A percentile compares a stretch with the other conserved stretches of the same genome.
Conservation (phyloP, 2,113 vertebrate species). For the Pandion haliaetus region DNA sequence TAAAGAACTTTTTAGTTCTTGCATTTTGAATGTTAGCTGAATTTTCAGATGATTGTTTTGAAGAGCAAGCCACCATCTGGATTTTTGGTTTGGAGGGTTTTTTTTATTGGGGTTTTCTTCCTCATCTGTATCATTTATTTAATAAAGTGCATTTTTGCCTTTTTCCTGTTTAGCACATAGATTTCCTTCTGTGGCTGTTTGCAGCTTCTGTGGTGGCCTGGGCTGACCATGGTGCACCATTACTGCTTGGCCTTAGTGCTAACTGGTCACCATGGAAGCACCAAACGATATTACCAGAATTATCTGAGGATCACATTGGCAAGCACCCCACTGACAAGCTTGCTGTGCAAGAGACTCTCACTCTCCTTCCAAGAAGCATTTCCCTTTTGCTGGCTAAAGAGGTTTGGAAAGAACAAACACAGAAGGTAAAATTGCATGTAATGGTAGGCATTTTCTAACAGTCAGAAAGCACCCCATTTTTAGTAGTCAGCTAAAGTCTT, state of each 20-base stretch:
- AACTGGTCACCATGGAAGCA: slow-evolving; percentile 81
- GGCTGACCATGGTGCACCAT: slow-evolving; percentile 84
- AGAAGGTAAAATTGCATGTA: slow-evolving; percentile 78
- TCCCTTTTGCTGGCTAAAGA: slow-evolving; percentile 85
- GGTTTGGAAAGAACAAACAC: slow-evolving; percentile 86
- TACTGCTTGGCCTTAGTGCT: slow-evolving; percentile 85
- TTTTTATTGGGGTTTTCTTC: neutral
- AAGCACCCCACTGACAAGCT: slow-evolving; percentile 53
- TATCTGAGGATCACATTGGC: slow-evolving; percentile 62
- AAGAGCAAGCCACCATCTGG: neutral
- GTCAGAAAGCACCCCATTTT: neutral
- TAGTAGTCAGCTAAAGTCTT: neutral
- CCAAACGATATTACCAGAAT: neutral
- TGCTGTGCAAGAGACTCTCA: slow-evolving; percentile 73
- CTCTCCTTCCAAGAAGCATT: slow-evolving; percentile 82
- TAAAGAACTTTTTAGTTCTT: no score
- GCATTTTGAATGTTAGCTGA: neutral
- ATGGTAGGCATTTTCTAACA: neutral
- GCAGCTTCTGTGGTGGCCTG: slow-evolving; percentile 84
- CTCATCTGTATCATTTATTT: neutral
- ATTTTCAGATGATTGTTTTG: neutral
- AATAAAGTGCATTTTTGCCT: neutral
- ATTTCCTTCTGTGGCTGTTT: slow-evolving; percentile 88
- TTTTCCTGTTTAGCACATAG: slow-evolving; percentile 74
- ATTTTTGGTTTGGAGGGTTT: neutral